These are phyloP conservation scores for Cynoglossus semilaevis DNA, from an alignment of 2,113 vertebrate species.

Conservation along the genomic window DNA sequence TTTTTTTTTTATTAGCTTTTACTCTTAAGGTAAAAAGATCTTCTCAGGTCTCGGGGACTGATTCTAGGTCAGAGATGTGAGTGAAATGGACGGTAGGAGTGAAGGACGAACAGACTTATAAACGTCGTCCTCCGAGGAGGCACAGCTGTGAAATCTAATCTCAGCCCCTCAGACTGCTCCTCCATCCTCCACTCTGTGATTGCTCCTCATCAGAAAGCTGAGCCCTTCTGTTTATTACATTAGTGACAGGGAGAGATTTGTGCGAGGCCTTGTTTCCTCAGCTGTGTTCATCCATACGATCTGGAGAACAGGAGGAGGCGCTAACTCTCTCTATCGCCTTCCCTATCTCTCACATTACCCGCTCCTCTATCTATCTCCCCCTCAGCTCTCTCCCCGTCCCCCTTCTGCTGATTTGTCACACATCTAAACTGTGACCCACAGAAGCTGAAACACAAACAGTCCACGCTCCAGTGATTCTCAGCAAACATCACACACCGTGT, in stretches of 20 bases:
- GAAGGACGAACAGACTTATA: no score
- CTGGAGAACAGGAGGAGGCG: no score
- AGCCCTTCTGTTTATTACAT: conserved; percentile 33
- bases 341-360: no score
- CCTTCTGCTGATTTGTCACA: conserved; percentile 35
- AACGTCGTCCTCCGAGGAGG: conserved; percentile 2
- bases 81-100: no score
- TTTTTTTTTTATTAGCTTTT: conserved; percentile 13
- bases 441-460: conserved; percentile 45
- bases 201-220: conserved; percentile 35
- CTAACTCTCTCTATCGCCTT: no score
- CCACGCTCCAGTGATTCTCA: conserved; percentile 11
- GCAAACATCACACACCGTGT: conserved; percentile 21
- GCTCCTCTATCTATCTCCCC: not conserved
- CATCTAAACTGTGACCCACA: conserved; percentile 31
- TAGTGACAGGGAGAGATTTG: conserved; percentile 10
- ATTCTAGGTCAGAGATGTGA: no score
- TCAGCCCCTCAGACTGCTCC: conserved; percentile 4
- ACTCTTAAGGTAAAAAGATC: conserved; percentile 19
- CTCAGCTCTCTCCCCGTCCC: conserved; percentile 18
- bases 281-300: not conserved
- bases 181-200: no score
- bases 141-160: conserved; percentile 34
- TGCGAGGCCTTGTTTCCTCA: conserved; percentile 11
- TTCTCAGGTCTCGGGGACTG: conserved; percentile 6